Evolutionary conservation across 2,888 invertebrate genomes (phyloP), one percentile per base, ranked within the genome.

Genomic region (Proisotoma minuta): DNA sequence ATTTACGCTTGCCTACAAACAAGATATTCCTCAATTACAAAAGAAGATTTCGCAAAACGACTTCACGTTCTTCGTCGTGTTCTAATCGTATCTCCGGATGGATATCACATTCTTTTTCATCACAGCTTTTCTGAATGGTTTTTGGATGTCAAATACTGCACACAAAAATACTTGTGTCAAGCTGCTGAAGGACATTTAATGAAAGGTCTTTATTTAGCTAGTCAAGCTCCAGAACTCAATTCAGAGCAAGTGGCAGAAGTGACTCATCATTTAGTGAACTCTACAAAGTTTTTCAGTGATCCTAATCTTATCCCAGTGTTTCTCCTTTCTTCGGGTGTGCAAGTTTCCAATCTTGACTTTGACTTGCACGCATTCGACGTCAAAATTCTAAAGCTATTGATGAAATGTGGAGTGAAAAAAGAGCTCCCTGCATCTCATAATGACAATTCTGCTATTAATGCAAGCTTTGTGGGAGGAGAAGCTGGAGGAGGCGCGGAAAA

Each of bases 111-210:
- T 56, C 82, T 95, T 50, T 95, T 96, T 80, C 96, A 97, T 78
- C 91, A 92, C 77, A 94, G 93, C 65, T 96, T 96, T 78, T 89
- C 93, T 24, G 89, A 90, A 76, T 97, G 97, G 97, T 80, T 97
- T 71, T 80, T 91, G 58, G 97, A 97, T 78, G 95, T 97, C n/a
- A 97, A 97, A 78, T 95, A 97, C 76, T 95, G 96, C 78, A 97
- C 96, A 1, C 88, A 93, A 73, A 89, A 93, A 74, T 97, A 93
- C 78, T 82, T 96, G 69, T 96, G 93, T 78, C 87, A 87, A 71
- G 86, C 89, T 8, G 82, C 85, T 56, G 90, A 91, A 73, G 96
- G 96, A 0, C 95, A 96, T 78, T 88, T 88, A 10, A 89, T 90
- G 77, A 82, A 93, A 43, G 88, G 90, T 22, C 88, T 93, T 85